phyloP scores from a whole-genome alignment of 2,113 vertebrate species.

The Tretioscincus oriximinensis region DNA sequence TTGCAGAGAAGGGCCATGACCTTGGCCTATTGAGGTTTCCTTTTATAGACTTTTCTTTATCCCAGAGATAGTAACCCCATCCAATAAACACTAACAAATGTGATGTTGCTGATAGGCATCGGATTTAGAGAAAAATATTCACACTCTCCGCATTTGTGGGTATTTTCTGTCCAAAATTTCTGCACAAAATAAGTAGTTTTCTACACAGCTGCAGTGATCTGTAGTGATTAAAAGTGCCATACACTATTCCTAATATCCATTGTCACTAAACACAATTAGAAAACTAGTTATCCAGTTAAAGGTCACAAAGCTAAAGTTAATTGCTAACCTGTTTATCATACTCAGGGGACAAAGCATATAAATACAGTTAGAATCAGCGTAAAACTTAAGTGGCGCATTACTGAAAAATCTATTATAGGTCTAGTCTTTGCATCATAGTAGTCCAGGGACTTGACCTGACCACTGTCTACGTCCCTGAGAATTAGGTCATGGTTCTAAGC shows the following conservation, averaged over 20 bases:
- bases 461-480: not conserved
- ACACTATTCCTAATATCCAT: slow-evolving; percentile 55
- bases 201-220: slow-evolving; percentile 24
- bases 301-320: slow-evolving; percentile 67
- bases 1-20: not conserved
- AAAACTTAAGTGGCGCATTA: slow-evolving; percentile 53
- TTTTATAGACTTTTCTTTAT: slow-evolving; percentile 23
- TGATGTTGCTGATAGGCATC: slow-evolving; percentile 5
- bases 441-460: slow-evolving; percentile 36
- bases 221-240: slow-evolving; percentile 43
- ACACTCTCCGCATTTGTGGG: not conserved
- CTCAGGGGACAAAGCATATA: slow-evolving; percentile 63
- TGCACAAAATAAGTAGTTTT: slow-evolving; percentile 1
- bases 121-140: slow-evolving; percentile 5
- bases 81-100: not conserved
- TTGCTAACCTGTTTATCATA: slow-evolving; percentile 71
- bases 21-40: not conserved
- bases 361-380: slow-evolving; percentile 61
- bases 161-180: slow-evolving; percentile 24
- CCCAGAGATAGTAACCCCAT: not conserved
- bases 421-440: slow-evolving; percentile 27
- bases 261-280: slow-evolving; percentile 66
- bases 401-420: slow-evolving; percentile 49
- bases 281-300: slow-evolving; percentile 66
- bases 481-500: slow-evolving; percentile 4